Base-by-base conservation (phyloP, 2,797 vertebrate species). In the Notoglanidium macrostoma region DNA sequence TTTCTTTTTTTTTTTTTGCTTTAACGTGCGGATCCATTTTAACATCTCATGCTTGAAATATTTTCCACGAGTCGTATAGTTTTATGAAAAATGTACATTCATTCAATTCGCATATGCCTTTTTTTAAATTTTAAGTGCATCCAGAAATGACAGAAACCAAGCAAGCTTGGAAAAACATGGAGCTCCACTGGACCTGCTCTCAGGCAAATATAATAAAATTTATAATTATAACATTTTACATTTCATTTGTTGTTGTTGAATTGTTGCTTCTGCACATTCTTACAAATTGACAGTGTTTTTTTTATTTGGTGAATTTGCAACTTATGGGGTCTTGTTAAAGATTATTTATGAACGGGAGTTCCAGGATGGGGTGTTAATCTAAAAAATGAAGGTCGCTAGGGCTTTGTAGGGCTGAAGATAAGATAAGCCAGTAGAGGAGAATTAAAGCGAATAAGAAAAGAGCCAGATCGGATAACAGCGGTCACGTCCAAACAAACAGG, bases 401-500 rank as follows among this genome's bases (percentile, higher is more conserved):
- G 55, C 35, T 46, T 81, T 44, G 76, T 10, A 57, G 78, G 23
- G 61, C 44, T 63, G 59, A 44, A 17, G 40, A 46, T 15, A 61
- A 81, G 57, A 44, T 81, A 44, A 40, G 21, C 78, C 55, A 61
- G 32, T 44, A 10, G 35, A 63, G 78, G 11, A 81, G 78, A 81
- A 81, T 44, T 14, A 46, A 63, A 44, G 14, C 26, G 57, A 81
- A 81, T 17, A 61, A 29, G 57, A 61, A 44, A 46, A n/a, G 35
- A 61, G 40, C 55, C 55, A 61, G 78, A 59, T 80, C 44, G 46
- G 61, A 83, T 29, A 67, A 67, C 44, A 83, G 15, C 59, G 77
- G 57, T 78, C 59, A 70, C 51, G 14, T 54, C 55, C 67, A 79
- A 88, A 92, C 92, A 89, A 92, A 72, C 70, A 70, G 73, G 19